Conservation (phyloP, 2,797 vertebrate species). For the Apogon talboti region DNA sequence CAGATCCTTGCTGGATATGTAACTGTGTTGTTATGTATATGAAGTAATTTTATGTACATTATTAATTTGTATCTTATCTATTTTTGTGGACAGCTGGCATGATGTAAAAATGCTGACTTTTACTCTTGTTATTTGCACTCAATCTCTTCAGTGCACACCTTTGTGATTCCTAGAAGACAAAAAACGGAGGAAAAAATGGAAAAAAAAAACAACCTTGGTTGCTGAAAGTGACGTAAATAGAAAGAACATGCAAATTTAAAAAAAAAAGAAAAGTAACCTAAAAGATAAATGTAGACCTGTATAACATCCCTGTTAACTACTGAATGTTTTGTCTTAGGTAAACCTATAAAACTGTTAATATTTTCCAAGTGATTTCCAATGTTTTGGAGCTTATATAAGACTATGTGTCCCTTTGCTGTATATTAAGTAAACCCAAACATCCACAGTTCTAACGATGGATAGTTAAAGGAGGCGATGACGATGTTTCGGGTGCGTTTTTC, state of each 20-base stretch:
- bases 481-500: conserved; percentile 28
- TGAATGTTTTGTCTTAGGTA: conserved; percentile 79
- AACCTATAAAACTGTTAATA: conserved; percentile 66
- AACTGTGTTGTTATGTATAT: conserved; percentile 56
- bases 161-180: conserved; percentile 43
- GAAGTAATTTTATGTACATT: conserved; percentile 60
- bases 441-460: conserved; percentile 37
- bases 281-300: conserved; percentile 52
- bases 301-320: conserved; percentile 51
- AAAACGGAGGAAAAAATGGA: too few relatives aligned
- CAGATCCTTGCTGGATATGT: conserved; percentile 52
- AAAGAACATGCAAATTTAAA: conserved; percentile 32
- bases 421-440: conserved; percentile 57
- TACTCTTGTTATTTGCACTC: conserved; percentile 68
- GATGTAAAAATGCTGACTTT: conserved; percentile 55
- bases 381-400: conserved; percentile 64
- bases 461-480: conserved; percentile 28
- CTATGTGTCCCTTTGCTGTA: conserved; percentile 65
- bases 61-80: conserved; percentile 53
- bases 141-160: conserved; percentile 53
- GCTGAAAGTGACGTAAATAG: conserved; percentile 28
- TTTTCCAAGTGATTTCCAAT: conserved; percentile 70
- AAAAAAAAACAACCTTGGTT: conserved; percentile 28
- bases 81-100: conserved; percentile 70
- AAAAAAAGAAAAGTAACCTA: conserved; percentile 15